Percentiles rank a stretch among this genome's conserved stretches.
These are phyloP conservation scores for Corynorhinus townsendii DNA, from an alignment of 2,113 vertebrate genomes.

Conservation along the genomic window DNA sequence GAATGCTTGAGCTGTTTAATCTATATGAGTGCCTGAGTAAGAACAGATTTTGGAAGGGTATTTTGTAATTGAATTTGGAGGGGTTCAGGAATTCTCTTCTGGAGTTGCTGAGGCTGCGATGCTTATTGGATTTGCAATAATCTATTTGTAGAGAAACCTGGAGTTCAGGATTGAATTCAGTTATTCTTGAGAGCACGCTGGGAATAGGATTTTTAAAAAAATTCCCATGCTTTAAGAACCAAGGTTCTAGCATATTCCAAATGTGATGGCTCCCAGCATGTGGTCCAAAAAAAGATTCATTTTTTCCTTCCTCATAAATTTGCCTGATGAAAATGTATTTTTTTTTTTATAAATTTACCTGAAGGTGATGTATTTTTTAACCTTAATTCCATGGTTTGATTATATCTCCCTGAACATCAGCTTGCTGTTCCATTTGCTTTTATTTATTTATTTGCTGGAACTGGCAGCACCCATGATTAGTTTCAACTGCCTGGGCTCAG, in stretches of 20 bases:
- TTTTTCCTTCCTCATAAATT: neutral
- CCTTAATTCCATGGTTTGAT: neutral
- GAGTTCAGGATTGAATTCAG: neutral
- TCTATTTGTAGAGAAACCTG: neutral
- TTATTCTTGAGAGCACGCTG: neutral
- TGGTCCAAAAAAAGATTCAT: neutral
- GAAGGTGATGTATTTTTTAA: neutral
- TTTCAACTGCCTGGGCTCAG: neutral
- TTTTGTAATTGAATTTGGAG: neutral
- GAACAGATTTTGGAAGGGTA: neutral
- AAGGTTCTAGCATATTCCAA: neutral
- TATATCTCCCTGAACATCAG: neutral
- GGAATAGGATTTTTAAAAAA: neutral
- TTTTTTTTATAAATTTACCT: slow-evolving; percentile 8
- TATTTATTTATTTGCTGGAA: neutral
- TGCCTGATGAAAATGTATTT: neutral
- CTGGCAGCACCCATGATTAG: neutral
- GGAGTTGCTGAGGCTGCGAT: neutral
- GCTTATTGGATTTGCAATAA: neutral
- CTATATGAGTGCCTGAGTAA: neutral
- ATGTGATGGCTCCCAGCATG: neutral
- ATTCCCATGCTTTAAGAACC: neutral
- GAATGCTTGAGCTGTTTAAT: neutral
- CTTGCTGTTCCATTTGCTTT: neutral
- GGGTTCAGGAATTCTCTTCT: neutral